Evolutionary conservation across 2,113 vertebrate species (phyloP).

Genomic region (Gambusia holbrooki): DNA sequence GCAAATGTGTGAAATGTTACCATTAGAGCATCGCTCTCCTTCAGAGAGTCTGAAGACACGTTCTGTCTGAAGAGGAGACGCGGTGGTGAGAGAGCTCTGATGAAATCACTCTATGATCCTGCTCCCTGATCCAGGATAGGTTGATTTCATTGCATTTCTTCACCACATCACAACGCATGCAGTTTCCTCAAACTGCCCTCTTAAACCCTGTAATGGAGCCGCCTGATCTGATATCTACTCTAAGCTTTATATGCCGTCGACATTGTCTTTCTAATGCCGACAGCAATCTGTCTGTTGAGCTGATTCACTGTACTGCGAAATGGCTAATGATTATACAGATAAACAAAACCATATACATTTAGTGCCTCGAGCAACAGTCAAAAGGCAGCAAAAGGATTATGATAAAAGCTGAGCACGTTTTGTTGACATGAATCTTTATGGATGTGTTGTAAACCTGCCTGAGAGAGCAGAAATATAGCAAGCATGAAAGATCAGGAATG

Average conservation of each 20-base stretch:
- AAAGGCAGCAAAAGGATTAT: background rate
- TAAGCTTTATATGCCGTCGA: background rate
- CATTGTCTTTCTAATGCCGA: background rate
- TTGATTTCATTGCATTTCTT: conserved; percentile 87
- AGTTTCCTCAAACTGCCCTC: background rate
- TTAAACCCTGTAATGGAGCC: too few relatives aligned
- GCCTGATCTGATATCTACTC: background rate
- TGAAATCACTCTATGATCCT: conserved; percentile 88
- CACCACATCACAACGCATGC: conserved; percentile 44
- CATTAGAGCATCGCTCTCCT: background rate
- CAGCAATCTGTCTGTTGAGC: background rate
- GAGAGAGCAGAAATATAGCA: background rate
- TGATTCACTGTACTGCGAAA: background rate
- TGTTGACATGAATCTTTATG: background rate
- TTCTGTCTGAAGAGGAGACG: background rate
- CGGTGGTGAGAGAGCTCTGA: conserved; percentile 80
- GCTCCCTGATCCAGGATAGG: conserved; percentile 83
- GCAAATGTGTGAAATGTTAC: background rate
- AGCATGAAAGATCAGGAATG: background rate
- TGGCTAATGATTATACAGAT: conserved; percentile 15
- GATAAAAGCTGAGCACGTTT: background rate
- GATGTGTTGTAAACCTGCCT: background rate
- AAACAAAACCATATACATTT: background rate
- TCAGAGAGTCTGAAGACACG: background rate
- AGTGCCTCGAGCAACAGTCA: background rate